phyloP scores from a whole-genome alignment of 2,888 invertebrate species.

The Pyrrhia umbra region DNA sequence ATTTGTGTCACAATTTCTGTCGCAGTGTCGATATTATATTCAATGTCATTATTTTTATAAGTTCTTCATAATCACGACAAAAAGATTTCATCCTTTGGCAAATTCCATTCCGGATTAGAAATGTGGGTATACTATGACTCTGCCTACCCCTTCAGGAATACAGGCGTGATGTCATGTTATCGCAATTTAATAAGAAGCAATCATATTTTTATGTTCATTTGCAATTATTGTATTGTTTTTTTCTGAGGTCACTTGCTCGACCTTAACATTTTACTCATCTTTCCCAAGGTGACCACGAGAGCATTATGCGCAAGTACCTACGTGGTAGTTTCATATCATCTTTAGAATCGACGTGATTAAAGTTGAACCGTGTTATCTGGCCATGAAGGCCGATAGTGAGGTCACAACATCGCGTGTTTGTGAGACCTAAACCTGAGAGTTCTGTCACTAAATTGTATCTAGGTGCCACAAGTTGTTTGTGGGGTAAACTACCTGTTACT shows the following conservation, averaged over 20 bases:
- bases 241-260: constrained; percentile 37
- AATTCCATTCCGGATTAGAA: too few species aligned
- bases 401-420: constrained; percentile 17
- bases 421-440: not conserved
- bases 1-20: too few species aligned
- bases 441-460: constrained; percentile 4
- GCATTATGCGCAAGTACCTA: constrained; percentile 11
- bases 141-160: not conserved
- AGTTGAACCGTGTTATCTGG: constrained; percentile 8
- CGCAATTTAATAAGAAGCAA: not conserved
- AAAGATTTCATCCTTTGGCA: too few species aligned
- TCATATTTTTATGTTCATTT: constrained; percentile 15
- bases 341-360: constrained; percentile 35
- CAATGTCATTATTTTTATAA: too few species aligned
- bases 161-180: not conserved
- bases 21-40: too few species aligned
- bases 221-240: constrained; percentile 39
- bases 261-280: constrained; percentile 60
- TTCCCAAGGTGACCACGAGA: constrained; percentile 40
- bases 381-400: constrained; percentile 27
- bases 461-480: constrained; percentile 35
- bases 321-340: constrained; percentile 26
- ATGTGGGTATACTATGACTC: too few species aligned
- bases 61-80: too few species aligned
- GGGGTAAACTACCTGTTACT: constrained; percentile 25